A percentile compares a stretch with the other conserved stretches of the same genome.
Evolutionary conservation across 2,797 vertebrate species (phyloP).

Genomic region (Chiloscyllium punctatum): DNA sequence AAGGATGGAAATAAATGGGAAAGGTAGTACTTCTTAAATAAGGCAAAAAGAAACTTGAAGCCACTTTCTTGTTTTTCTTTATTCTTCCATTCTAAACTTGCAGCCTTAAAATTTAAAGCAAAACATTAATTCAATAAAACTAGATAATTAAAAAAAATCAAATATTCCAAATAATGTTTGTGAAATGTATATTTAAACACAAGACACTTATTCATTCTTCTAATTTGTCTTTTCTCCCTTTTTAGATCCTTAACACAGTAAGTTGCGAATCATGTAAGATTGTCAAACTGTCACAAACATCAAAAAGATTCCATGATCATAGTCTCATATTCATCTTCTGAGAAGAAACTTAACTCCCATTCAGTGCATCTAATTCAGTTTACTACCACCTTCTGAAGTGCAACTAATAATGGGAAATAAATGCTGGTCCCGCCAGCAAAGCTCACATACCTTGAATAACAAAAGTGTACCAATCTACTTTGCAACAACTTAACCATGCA

Average conservation of each 20-base stretch:
- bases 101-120: constrained; percentile 64
- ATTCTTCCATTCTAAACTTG: constrained; percentile 92
- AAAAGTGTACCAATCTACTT: background rate
- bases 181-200: background rate
- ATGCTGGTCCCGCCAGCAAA: too few species aligned
- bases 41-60: constrained; percentile 93
- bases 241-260: background rate
- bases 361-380: background rate
- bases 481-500: background rate
- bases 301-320: background rate
- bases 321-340: background rate
- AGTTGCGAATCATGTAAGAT: background rate
- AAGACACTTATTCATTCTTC: constrained; percentile 43
- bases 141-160: background rate
- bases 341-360: background rate
- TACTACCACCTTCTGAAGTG: too few species aligned
- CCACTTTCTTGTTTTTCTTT: constrained; percentile 91
- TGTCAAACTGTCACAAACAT: background rate
- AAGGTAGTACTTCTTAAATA: constrained; percentile 98
- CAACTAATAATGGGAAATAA: too few species aligned
- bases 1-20: constrained; percentile 93
- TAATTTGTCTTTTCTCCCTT: background rate
- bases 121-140: constrained; percentile 30
- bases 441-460: too few species aligned
- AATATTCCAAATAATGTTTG: background rate